Conservation (phyloP, 2,888 invertebrate species). For the Scotopteryx bipunctaria region DNA sequence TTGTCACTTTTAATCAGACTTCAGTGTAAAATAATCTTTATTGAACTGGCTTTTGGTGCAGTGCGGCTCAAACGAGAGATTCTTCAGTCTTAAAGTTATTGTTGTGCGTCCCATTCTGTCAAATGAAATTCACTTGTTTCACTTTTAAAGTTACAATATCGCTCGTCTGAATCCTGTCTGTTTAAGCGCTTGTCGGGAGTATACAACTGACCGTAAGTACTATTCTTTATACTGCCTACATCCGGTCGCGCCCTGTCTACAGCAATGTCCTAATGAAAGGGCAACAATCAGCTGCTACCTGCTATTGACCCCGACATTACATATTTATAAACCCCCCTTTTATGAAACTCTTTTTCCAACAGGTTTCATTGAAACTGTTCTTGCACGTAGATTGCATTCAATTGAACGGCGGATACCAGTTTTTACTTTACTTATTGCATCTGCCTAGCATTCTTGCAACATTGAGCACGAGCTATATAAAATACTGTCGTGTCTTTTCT, state of each 20-base stretch:
- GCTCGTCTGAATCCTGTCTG: no score
- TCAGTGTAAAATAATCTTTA: constrained; percentile 6
- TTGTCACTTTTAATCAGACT: neutral
- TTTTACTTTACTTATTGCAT: constrained; percentile 21
- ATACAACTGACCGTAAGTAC: neutral
- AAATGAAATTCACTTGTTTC: no score
- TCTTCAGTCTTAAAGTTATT: no score
- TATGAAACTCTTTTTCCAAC: constrained; percentile 7
- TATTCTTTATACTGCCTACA: constrained; percentile 39
- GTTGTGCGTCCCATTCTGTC: no score
- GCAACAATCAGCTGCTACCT: constrained; percentile 42
- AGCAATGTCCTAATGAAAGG: constrained; percentile 51
- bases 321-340: constrained; percentile 18
- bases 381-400: constrained; percentile 21
- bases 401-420: constrained; percentile 22
- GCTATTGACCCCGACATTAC: constrained; percentile 27
- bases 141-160: neutral
- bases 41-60: neutral
- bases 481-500: neutral
- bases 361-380: constrained; percentile 26
- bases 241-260: constrained; percentile 67
- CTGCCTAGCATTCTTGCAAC: constrained; percentile 14
- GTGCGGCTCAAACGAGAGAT: neutral
- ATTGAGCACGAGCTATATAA: constrained; percentile 5
- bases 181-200: neutral